A percentile compares a stretch with the other conserved stretches of the same genome.
phyloP scores from a whole-genome alignment of 1,140 invertebrate species.

The Hirudo medicinalis region DNA sequence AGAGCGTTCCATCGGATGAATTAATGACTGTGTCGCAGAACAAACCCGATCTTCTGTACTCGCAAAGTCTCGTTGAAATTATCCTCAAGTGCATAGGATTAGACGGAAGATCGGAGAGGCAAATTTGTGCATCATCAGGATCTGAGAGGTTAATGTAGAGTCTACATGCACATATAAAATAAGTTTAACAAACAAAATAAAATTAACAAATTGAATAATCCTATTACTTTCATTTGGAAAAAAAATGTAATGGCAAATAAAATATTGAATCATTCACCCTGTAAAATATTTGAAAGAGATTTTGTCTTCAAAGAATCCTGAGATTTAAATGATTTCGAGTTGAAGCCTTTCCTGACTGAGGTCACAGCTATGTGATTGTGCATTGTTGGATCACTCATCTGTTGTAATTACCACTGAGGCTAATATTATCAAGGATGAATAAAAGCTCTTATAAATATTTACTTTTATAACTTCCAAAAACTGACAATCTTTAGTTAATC shows the following conservation, averaged over 20 bases:
- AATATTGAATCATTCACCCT: background rate
- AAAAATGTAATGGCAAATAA: too few relatives aligned
- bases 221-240: too few relatives aligned
- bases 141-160: too few relatives aligned
- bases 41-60: background rate
- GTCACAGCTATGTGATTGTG: background rate
- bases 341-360: slow-evolving; percentile 1
- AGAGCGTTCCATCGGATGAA: background rate
- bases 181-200: too few relatives aligned
- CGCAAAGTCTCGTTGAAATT: background rate
- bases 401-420: background rate
- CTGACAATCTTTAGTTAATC: slow-evolving; percentile 12
- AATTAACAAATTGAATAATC: too few relatives aligned
- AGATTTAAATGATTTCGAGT: background rate
- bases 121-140: too few relatives aligned
- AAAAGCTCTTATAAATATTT: background rate
- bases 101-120: too few relatives aligned
- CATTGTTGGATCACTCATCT: slow-evolving; percentile 4
- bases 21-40: background rate
- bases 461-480: slow-evolving; percentile 1
- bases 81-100: too few relatives aligned
- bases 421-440: background rate
- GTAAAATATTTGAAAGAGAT: background rate
- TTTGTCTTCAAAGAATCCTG: background rate
- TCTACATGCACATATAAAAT: too few relatives aligned